These are phyloP conservation scores for Clamator glandarius DNA, from an alignment of 2,797 vertebrate species.

Conservation along the genomic window DNA sequence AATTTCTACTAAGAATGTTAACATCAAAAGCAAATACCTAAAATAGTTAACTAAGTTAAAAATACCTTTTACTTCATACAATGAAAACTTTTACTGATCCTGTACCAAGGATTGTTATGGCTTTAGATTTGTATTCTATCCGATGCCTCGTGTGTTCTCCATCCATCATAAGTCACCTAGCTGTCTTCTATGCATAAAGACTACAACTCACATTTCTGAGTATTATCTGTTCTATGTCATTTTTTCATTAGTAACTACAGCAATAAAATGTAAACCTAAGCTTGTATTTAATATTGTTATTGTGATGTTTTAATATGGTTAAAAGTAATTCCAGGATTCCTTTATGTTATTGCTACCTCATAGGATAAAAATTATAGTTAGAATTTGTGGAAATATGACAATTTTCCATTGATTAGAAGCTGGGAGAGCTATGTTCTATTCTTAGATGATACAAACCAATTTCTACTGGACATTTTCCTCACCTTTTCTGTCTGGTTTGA, in stretches of 20 bases:
- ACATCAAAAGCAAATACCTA: neutral
- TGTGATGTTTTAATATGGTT: neutral
- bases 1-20: neutral
- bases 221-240: neutral
- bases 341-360: neutral
- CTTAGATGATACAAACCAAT: neutral
- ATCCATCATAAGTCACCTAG: neutral
- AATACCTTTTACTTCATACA: neutral
- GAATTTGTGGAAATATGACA: neutral
- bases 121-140: neutral
- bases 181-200: neutral
- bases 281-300: neutral
- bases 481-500: constrained; percentile 99
- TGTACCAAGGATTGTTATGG: neutral
- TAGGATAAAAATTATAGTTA: neutral
- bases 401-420: neutral
- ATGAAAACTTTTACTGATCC: rapidly evolving
- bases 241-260: neutral
- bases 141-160: neutral
- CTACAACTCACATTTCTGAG: neutral
- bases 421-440: neutral
- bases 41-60: neutral
- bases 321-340: neutral
- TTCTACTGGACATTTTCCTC: constrained; percentile 53
- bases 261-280: neutral